These are phyloP conservation scores for Brachylomia viminalis DNA, from an alignment of 2,888 invertebrate species.

Conservation along the genomic window DNA sequence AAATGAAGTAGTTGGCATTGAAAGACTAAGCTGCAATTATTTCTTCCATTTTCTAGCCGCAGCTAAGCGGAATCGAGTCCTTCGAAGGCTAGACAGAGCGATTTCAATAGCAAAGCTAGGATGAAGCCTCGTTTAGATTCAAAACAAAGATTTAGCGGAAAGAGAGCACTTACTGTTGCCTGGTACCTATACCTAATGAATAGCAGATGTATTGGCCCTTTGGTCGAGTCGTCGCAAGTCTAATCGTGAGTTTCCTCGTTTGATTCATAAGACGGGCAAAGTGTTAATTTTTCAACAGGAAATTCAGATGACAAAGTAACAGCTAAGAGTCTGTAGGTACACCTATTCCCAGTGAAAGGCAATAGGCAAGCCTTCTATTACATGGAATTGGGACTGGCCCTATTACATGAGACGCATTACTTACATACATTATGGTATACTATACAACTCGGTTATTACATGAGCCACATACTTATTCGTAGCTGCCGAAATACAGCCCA, in stretches of 20 bases:
- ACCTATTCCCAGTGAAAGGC: neutral
- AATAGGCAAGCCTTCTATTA: neutral
- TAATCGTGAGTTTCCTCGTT: neutral
- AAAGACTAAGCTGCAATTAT: neutral
- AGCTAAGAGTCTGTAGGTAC: neutral
- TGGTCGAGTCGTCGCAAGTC: neutral
- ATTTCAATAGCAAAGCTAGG: conserved; percentile 3
- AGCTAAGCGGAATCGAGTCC: conserved; percentile 10
- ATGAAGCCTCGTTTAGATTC: neutral
- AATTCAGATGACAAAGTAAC: neutral
- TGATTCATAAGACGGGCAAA: neutral
- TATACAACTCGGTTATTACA: neutral
- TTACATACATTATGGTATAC: neutral
- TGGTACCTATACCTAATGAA: too few species aligned
- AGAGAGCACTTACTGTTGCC: neutral
- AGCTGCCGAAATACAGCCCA: neutral
- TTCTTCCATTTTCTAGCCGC: conserved; percentile 5
- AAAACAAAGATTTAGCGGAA: neutral
- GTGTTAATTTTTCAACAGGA: neutral
- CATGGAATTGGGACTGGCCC: neutral
- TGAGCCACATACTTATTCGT: neutral
- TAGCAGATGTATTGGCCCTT: too few species aligned
- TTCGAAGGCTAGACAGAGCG: neutral
- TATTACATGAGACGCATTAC: neutral
- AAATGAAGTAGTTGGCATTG: conserved; percentile 20